A percentile compares a stretch with the other conserved stretches of the same genome.
These are phyloP conservation scores for Agrochola lychnidis DNA, from an alignment of 2,888 invertebrate species.

Conservation along the genomic window DNA sequence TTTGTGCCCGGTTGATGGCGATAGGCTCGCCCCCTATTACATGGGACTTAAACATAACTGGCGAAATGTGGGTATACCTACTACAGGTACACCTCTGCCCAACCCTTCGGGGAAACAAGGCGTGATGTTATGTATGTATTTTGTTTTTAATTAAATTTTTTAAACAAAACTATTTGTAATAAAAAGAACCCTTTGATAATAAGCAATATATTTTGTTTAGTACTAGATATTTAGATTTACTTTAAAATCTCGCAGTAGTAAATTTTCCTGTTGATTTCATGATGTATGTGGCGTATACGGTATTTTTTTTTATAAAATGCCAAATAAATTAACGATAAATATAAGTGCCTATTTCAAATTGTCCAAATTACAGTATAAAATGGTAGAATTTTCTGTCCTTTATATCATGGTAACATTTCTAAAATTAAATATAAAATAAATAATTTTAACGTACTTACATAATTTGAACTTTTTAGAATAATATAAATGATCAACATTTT, in stretches of 20 bases:
- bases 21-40: too few species aligned
- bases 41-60: too few species aligned
- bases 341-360: slow-evolving; percentile 51
- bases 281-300: neutral
- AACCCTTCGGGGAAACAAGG: too few species aligned
- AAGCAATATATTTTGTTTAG: slow-evolving; percentile 7
- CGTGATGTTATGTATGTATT: too few species aligned
- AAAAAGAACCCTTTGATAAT: neutral
- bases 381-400: neutral
- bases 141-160: neutral
- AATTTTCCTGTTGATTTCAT: neutral
- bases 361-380: slow-evolving; percentile 35
- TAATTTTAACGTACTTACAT: neutral
- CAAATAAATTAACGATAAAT: slow-evolving; percentile 7
- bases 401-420: slow-evolving; percentile 21
- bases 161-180: neutral
- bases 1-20: too few species aligned
- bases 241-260: slow-evolving; percentile 12
- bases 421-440: neutral
- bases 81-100: too few species aligned
- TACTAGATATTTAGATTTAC: slow-evolving; percentile 6
- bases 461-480: slow-evolving; percentile 1
- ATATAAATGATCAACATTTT: neutral
- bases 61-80: too few species aligned
- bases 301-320: neutral